Base-by-base conservation (phyloP, 2,888 invertebrate species). In the Bombyx huttoni region DNA sequence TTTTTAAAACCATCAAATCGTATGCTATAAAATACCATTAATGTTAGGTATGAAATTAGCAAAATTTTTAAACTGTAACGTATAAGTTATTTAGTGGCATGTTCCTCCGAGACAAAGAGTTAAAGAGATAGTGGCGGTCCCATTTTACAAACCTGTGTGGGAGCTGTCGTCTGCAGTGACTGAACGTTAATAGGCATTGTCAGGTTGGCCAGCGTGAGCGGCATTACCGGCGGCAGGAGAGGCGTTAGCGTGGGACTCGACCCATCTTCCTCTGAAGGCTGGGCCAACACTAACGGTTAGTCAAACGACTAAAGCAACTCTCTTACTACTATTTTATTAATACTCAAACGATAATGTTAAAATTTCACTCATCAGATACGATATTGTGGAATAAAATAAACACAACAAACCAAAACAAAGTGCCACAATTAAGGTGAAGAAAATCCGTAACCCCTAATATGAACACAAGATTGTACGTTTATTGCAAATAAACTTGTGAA, bases 141-240 rank as follows among this genome's bases (percentile, higher is more conserved):
- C 40, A 40, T 40, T 40, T 40, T 40, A 75, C 78, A 66, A 75
- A 79, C 79, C 79, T 79, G 78, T 53, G 59, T 57, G 58, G 57
- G 49, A 61, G 59, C 47, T 49, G 67, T 54, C 47, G 71, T 57
- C 64, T 68, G 70, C 60, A 67, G 63, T 55, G 76, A 59, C 56
- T 71, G 63, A 60, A 72, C 64, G 64, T 59, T 72, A 61, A 72
- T 58, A 57, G 67, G 63, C 59, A 65, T 72, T 57, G 72, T 63
- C 54, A 65, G 53, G 54, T 64, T 64, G 56, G 70, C 60, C 57
- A 65, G 64, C 56, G 65, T 53, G 54, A 69, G 51, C 55, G 77
- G 72, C 62, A 76, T 61, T 70, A 58, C 71, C 56, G 78, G 76
- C 63, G 79, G 78, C 68, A 79, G 71, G 55, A 81, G 73, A 48